Evolutionary conservation across 2,113 vertebrate species (phyloP), one percentile per base, ranked within the genome.

Genomic region (Anarrhichthys ocellatus): DNA sequence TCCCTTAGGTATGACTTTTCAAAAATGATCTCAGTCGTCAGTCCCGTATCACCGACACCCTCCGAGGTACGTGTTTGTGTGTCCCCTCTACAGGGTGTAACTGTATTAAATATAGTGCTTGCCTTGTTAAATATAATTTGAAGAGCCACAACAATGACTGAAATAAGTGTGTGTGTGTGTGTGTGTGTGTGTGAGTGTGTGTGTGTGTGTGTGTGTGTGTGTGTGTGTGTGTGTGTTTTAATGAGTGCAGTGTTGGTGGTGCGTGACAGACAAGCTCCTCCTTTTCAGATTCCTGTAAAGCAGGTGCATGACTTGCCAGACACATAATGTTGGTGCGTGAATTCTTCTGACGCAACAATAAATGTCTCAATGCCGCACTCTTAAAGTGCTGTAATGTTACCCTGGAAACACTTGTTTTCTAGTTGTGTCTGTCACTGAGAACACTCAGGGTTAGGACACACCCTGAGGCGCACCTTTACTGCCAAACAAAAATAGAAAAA

Each of bases 391-490:
- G 72, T 15, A 22, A 13, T 56, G 87, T 91, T 75, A 9, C 67
- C 70, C 6, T 78, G 78, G 87, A 67, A 78, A 93, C 78, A 46
- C 18, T 52, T 66, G 56, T 77, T 34, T 77, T 44, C 67, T 18
- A 64, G 44, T 64, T 40, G 18, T 22, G 29, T 74, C 63, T 66
- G 2, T 83, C 29, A 68, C 44, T 32, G 20, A 58, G 24, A 73
- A 24, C 68, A 36, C 24, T 71, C n/a, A 70, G 20, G 24, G 2
- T 44, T 27, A 48, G 24, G 79, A 81, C 90, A 92, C 91, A 83
- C 92, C 92, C 85, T 77, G 38, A 72, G 85, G 59, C 78, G 5
- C 81, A 77, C 78, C 82, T 75, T 44, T 18, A 34, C 64, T 42
- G 34, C 4, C 46, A 59, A 72, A 85, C 62, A 66, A 20, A 76